These are phyloP conservation scores for Drosophila peninsularis DNA, from an alignment of 2,888 invertebrate species.

Conservation along the genomic window DNA sequence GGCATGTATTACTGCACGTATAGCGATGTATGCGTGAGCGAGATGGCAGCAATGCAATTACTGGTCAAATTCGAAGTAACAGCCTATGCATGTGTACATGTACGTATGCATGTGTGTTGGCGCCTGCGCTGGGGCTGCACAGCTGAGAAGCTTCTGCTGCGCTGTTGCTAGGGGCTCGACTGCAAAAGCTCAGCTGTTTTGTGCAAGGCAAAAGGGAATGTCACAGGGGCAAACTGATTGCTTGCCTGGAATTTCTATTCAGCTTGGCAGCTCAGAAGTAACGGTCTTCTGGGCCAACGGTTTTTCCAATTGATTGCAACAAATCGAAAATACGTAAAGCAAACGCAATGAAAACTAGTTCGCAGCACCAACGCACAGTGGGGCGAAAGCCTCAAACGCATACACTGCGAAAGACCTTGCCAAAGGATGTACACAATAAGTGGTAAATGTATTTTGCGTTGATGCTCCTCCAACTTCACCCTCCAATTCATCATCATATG, in stretches of 20 bases:
- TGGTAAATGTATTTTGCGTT: conserved; percentile 21
- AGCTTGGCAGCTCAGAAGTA: conserved; percentile 55
- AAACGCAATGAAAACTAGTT: conserved; percentile 45
- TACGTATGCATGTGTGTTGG: conserved; percentile 17
- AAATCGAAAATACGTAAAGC: conserved; percentile 39
- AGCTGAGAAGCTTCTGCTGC: conserved; percentile 54
- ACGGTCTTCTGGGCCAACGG: conserved; percentile 26
- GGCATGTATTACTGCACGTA: conserved; percentile 48
- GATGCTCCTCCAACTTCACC: neutral
- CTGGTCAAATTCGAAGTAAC: conserved; percentile 63
- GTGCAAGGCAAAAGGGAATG: conserved; percentile 2
- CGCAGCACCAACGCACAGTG: conserved; percentile 9
- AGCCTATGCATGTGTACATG: conserved; percentile 37
- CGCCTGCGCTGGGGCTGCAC: conserved; percentile 55
- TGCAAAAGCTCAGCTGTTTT: conserved; percentile 63
- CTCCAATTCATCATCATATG: conserved; percentile 8
- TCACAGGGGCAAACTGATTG: neutral
- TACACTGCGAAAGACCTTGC: conserved; percentile 47
- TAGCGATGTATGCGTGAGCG: conserved; percentile 46
- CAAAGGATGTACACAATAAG: conserved; percentile 43
- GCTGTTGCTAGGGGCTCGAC: conserved; percentile 73
- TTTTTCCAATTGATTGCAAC: conserved; percentile 59
- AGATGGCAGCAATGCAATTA: conserved; percentile 74
- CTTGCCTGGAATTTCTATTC: conserved; percentile 53
- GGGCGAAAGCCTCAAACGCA: conserved; percentile 1